Base-by-base conservation (phyloP, 1,140 invertebrate species). In the Seison nebaliae region DNA sequence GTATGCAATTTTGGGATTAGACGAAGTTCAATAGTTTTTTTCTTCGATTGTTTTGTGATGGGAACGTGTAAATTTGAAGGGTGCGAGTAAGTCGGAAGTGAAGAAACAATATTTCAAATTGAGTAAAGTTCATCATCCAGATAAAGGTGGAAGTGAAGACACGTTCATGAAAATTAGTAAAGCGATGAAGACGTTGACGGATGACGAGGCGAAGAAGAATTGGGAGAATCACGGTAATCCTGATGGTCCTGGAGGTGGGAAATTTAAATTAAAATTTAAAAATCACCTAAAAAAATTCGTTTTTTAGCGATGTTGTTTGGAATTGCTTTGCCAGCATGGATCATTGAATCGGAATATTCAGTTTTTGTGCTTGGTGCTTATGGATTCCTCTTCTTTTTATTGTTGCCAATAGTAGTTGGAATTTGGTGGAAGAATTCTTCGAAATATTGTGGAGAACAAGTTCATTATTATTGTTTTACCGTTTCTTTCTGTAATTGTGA, bases 211-310 rank as follows among this genome's bases (percentile, higher is more conserved):
- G 5, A 69, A 77, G 47, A 73, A 74, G 55, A 98, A 98, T 62
- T 98, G 83, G 78, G 79, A 93, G 53, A 79, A 83, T 55, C 91
- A 93, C 68, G 91, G 91, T 23, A 94, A 96, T 67, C 88, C 88
- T 9, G 88, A 98, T 70, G 91, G 91, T 4, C 91, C 91, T 20
- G 83, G 81, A 45, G 64, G 63, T 65, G 47, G 35, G 38, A 12
- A 21, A 8, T 43, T 39, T 47, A 15, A 16, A 18, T 30, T 33
- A 5, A 2, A 28, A 3, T 5, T 8, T 2, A 2, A 12, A 6
- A 16, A 15, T 39, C 8, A 36, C 31, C 8, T 28, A 35, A 34
- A 8, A 24, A n/a, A n/a, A 28, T 33, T 9, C n/a, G 20, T 38
- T 33, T 54, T 56, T 32, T 42, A 64, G 83, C 81, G 15, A 93